phyloP scores from a whole-genome alignment of 2,888 invertebrate species.

The Empis livida region DNA sequence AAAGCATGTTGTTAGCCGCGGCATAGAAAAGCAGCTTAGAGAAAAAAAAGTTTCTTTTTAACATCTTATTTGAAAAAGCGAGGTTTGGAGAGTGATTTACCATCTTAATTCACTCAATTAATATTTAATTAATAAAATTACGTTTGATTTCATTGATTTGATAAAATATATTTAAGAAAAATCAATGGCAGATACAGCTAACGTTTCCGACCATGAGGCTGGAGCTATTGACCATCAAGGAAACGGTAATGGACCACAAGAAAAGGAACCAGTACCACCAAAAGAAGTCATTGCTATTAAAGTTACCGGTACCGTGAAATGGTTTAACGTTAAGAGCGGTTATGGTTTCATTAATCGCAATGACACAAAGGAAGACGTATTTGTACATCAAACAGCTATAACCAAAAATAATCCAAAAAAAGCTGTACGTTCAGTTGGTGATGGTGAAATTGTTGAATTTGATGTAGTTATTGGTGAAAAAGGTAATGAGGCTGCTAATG shows the following conservation, averaged over 20 bases:
- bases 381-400: constrained; percentile 96
- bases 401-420: constrained; percentile 97
- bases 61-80: too few species aligned
- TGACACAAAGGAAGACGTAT: constrained; percentile 98
- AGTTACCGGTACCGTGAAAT: constrained; percentile 97
- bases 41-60: too few species aligned
- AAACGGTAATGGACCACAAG: background rate
- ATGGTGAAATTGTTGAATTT: constrained; percentile 96
- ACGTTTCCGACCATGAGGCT: background rate
- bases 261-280: background rate
- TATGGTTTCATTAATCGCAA: constrained; percentile 98
- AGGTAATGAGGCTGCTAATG: constrained; percentile 96
- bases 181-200: too few species aligned
- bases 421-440: constrained; percentile 95
- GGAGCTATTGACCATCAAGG: background rate
- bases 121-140: too few species aligned
- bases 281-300: constrained; percentile 61
- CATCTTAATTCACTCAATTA: too few species aligned
- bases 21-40: too few species aligned
- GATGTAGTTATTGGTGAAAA: constrained; percentile 95
- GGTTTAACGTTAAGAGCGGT: constrained; percentile 96
- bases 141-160: too few species aligned
- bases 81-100: too few species aligned
- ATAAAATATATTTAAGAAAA: too few species aligned
- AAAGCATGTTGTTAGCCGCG: too few species aligned